Base-by-base conservation (phyloP, 1,140 invertebrate genomes). In the Orussus abietinus region DNA sequence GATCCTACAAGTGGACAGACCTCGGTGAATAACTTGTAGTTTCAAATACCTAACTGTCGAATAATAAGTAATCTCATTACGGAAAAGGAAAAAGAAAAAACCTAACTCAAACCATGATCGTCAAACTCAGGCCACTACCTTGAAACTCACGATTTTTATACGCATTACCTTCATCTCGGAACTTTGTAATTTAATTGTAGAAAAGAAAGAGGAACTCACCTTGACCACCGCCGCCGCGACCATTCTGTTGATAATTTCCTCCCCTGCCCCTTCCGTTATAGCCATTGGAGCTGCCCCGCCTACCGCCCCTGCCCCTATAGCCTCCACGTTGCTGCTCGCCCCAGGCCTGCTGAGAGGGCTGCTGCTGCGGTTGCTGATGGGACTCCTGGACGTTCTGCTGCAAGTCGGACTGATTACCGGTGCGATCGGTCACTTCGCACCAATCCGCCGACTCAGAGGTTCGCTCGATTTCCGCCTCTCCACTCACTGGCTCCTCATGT, bases 181-280 rank as follows among this genome's bases (percentile, higher is more conserved):
- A n/a, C n/a, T n/a, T n/a, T n/a, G n/a, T n/a, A n/a, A n/a, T n/a
- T n/a, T n/a, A n/a, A n/a, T n/a, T n/a, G n/a, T n/a, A n/a, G n/a
- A n/a, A n/a, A n/a, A n/a, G n/a, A n/a, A n/a, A n/a, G n/a, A n/a
- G n/a, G n/a, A n/a, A n/a, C 11, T 37, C 53, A 69, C 67, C 65
- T 67, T 68, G 66, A 29, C 63, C 58, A 38, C 45, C 31, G 13
- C 50, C 50, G 42, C 55, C 49, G 9, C 71, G 66, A n/a, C 68
- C 66, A 47, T 72, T 70, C 51, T 70, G 68, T 37, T 71, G 66
- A 32, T 67, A 69, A 35, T 57, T 51, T 5, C 51, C 43, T n/a
- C 54, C 59, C 47, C 68, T 62, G 14, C 61, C 45, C 50, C 67
- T 54, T 17, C 66, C 57, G 41, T 57, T 59, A 35, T 70, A 74